Evolutionary conservation across 1,140 invertebrate species (phyloP), one percentile per base, ranked within the genome.

Genomic region (Pseudomyrmex gracilis): DNA sequence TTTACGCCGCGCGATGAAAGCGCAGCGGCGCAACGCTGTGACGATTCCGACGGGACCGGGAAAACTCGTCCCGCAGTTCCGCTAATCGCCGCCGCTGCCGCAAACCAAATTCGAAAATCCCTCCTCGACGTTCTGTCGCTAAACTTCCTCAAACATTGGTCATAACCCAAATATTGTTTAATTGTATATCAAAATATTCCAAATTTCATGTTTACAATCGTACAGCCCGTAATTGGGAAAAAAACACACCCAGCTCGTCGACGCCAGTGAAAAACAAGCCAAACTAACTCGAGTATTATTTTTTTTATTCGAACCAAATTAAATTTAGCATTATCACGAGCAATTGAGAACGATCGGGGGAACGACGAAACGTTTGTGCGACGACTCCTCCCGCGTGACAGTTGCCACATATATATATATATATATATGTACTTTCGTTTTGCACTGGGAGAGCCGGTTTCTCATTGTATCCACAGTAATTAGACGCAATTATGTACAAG

Each of bases 71-170:
- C 45, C 43, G 63, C 49, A 13, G 58, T 43, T 13, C 45, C 82
- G 74, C 82, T 84, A 68, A 78, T 84, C 55, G 73, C 57, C 73
- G 43, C 49, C 63, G 13, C 53, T 34, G 73, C 76, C 76, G 66
- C 76, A 80, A 80, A 80, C 76, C 76, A 80, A 80, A 80, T 80
- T 80, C 76, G 76, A 80, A 80, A 80, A 80, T 80, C 76, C 76
- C 76, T 71, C 76, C 66, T 80, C 76, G 76, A 71, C 53, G 76
- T 58, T 58, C 68, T 70, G 76, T 70, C 76, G 76, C 66, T 80
- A 58, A 80, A 80, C 76, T 80, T 80, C 76, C 76, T 80, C 76
- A 80, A 80, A 80, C 66, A 80, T 58, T 66, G 76, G 66, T 70
- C 55, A 70, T 80, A 80, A 80, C 66, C 76, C 76, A 80, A 80